Evolutionary conservation across 2,888 invertebrate genomes (phyloP).

Genomic region (Cremastinae sp.): DNA sequence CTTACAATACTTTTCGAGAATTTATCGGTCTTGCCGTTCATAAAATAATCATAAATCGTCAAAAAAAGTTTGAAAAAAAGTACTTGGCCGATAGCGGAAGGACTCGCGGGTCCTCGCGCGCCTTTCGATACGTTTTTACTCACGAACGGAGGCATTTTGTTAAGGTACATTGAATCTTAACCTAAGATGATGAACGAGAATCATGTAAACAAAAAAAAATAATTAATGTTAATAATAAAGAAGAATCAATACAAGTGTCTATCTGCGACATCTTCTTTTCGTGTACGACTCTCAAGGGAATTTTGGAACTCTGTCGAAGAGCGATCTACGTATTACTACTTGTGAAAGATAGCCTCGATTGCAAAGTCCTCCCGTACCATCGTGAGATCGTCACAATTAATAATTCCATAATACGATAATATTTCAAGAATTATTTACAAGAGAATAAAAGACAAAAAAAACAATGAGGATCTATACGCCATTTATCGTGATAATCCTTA

Average conservation of each 20-base stretch:
- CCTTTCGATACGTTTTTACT: background rate
- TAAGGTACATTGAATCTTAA: slow-evolving; percentile 54
- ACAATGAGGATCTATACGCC: slow-evolving; percentile 11
- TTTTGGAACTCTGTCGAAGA: slow-evolving; percentile 27
- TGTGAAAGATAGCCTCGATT: slow-evolving; percentile 55
- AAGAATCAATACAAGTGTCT: slow-evolving; percentile 8
- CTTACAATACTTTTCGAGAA: no score
- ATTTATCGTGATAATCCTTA: slow-evolving; percentile 42
- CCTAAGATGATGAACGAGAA: slow-evolving; percentile 1
- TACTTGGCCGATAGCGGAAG: slow-evolving; percentile 58
- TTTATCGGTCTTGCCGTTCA: background rate
- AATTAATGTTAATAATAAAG: slow-evolving; percentile 24
- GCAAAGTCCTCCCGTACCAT: slow-evolving; percentile 43
- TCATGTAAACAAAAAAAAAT: background rate
- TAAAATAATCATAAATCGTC: background rate
- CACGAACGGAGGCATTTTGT: slow-evolving; percentile 7
- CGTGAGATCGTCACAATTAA: slow-evolving; percentile 42
- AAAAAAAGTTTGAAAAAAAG: slow-evolving; percentile 33
- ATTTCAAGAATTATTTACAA: slow-evolving; percentile 38
- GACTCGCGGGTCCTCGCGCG: slow-evolving; percentile 38
- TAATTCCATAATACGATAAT: slow-evolving; percentile 16
- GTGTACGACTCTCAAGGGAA: slow-evolving; percentile 8
- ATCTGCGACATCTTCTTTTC: slow-evolving; percentile 14
- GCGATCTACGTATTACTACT: slow-evolving; percentile 31
- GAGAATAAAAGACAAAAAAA: slow-evolving; percentile 19